Percentiles rank a stretch among this genome's conserved stretches.
These are phyloP conservation scores for Peromyscus nudipes DNA, from an alignment of 2,797 vertebrate genomes.

Conservation along the genomic window DNA sequence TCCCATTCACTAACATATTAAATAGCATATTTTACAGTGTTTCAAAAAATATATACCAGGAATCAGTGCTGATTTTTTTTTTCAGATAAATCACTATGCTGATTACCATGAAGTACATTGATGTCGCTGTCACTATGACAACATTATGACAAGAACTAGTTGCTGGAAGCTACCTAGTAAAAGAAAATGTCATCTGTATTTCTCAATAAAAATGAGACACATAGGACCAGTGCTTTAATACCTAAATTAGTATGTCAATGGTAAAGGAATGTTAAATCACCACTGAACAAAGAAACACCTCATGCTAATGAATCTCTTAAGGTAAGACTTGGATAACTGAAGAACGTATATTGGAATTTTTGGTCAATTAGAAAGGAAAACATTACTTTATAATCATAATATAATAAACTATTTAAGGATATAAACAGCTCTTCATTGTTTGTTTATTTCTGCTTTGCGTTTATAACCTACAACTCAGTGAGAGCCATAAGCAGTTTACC, in stretches of 20 bases:
- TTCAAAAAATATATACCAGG: slow-evolving; percentile 69
- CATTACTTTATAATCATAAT: not conserved
- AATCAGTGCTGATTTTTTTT: slow-evolving; percentile 79
- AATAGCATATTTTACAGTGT: slow-evolving; percentile 8
- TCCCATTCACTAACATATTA: not conserved
- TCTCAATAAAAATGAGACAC: slow-evolving; percentile 73
- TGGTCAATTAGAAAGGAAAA: not conserved
- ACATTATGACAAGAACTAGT: slow-evolving; percentile 88
- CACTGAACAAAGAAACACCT: slow-evolving; percentile 68
- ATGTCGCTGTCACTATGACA: slow-evolving; percentile 90
- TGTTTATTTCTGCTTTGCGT: slow-evolving; percentile 42
- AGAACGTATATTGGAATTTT: slow-evolving; percentile 60
- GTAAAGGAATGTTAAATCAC: slow-evolving; percentile 47
- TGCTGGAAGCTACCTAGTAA: slow-evolving; percentile 84
- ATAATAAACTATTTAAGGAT: not conserved
- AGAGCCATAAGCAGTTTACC: not conserved
- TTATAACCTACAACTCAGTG: not conserved
- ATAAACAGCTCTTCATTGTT: not conserved
- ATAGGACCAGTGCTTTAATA: slow-evolving; percentile 61
- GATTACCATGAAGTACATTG: slow-evolving; percentile 86
- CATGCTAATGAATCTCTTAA: slow-evolving; percentile 67
- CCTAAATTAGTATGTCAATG: slow-evolving; percentile 40
- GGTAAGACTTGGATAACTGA: slow-evolving; percentile 80
- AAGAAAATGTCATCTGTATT: slow-evolving; percentile 82
- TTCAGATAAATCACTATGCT: slow-evolving; percentile 84